Base-by-base conservation (phyloP, 2,797 vertebrate species). In the Micromesistius poutassou region DNA sequence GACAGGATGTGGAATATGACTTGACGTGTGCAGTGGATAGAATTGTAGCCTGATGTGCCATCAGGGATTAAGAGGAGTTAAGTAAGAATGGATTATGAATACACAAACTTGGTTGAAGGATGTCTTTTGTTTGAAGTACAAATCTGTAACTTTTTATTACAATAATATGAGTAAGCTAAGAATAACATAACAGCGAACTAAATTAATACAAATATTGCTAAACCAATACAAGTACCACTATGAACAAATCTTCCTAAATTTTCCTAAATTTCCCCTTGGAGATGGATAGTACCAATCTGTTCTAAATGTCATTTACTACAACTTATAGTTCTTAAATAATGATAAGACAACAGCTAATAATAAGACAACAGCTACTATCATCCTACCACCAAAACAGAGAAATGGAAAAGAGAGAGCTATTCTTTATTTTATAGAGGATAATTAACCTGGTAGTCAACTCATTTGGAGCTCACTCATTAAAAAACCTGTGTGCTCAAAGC, bases 401-500 rank as follows among this genome's bases (percentile, higher is more conserved):
- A 25, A 68, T 28, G 25, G 62, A 68, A 68, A 10, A 68, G 25
- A 28, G 62, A 28, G 19, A 68, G n/a, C n/a, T 28, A 12, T 68
- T 28, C 9, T 68, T 68, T 68, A 25, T 68, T 8, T 28, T 68
- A 25, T 68, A 28, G 62, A 28, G 62, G 62, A 28, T 68, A 68
- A 68, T 68, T 68, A 68, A 68, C 62, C 62, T 28, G 25, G n/a
- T 12, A 28, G 25, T 68, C 62, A 28, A 68, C 62, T 68, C 25
- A 68, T 68, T 28, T 68, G 62, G 62, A 68, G 62, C 62, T 12
- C n/a, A 28, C 62, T 68, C 25, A 68, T 68, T 68, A 68, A 68
- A 68, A 68, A 68, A 28, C 25, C 62, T 28, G 62, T 68, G 62
- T 68, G 62, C n/a, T 28, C 62, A n/a, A 68, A 68, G 62, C 62